These are phyloP conservation scores for Galerucella calmariensis DNA, from an alignment of 2,888 invertebrate genomes.

Conservation along the genomic window DNA sequence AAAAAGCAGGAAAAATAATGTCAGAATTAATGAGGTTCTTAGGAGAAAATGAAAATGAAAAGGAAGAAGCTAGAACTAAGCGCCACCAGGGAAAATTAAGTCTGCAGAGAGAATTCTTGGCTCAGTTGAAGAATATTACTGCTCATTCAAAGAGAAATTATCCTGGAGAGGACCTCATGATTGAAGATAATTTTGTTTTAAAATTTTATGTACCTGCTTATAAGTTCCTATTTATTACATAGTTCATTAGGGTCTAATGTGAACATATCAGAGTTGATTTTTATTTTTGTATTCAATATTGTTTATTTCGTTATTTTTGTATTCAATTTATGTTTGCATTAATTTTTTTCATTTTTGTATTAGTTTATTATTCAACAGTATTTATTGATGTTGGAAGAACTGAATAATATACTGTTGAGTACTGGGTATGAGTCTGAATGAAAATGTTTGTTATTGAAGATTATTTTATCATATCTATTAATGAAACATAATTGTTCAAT, in stretches of 20 bases:
- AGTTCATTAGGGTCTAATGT: too few relatives aligned
- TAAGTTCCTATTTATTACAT: background rate
- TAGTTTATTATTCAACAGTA: background rate
- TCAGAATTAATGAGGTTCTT: constrained; percentile 10
- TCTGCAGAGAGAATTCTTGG: constrained; percentile 13
- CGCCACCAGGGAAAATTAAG: constrained; percentile 10
- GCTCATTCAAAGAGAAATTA: constrained; percentile 14
- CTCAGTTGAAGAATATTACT: constrained; percentile 20
- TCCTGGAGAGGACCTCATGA: constrained; percentile 1
- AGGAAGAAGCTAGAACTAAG: constrained; percentile 6
- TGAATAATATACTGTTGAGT: constrained; percentile 6
- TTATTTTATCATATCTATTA: constrained; percentile 6
- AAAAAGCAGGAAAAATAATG: constrained; percentile 14
- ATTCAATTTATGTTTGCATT: too few relatives aligned
- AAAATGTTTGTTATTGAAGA: constrained; percentile 13
- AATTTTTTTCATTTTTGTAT: background rate
- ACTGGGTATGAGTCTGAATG: background rate
- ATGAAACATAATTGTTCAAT: constrained; percentile 5
- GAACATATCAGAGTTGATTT: too few relatives aligned
- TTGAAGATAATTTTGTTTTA: constrained; percentile 1
- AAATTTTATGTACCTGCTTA: constrained; percentile 10
- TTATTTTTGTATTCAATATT: too few relatives aligned
- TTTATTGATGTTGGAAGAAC: background rate
- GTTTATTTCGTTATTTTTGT: too few relatives aligned
- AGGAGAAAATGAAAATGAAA: constrained; percentile 13